Percentiles rank a stretch among this genome's conserved stretches.
phyloP scores from a whole-genome alignment of 1,140 invertebrate species.

The Papilio xuthus region DNA sequence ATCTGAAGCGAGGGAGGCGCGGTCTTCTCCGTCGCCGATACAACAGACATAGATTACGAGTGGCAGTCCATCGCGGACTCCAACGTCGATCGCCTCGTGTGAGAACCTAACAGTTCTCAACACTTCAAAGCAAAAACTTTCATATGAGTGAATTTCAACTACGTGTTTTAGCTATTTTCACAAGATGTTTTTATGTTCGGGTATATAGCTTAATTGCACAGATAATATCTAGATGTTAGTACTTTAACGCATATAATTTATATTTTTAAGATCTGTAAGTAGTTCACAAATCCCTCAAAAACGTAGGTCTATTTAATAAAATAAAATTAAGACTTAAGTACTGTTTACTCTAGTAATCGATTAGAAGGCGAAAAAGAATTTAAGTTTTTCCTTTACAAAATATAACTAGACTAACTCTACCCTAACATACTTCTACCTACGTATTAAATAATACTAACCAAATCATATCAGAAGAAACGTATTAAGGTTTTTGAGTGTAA shows the following conservation, averaged over 20 bases:
- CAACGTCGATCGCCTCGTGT: slow-evolving; percentile 74
- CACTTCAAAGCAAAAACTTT: slow-evolving; percentile 30
- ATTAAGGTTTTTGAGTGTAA: neutral
- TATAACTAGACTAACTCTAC: neutral
- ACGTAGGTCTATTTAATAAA: neutral
- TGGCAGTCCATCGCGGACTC: slow-evolving; percentile 65
- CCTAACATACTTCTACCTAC: neutral
- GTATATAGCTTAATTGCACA: neutral
- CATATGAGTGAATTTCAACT: neutral
- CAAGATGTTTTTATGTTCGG: neutral
- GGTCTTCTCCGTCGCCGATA: slow-evolving; percentile 79
- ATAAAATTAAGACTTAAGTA: neutral
- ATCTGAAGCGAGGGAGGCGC: slow-evolving; percentile 80
- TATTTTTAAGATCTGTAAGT: neutral
- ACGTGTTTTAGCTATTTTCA: slow-evolving; percentile 2
- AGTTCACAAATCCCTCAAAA: neutral
- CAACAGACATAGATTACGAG: slow-evolving; percentile 72
- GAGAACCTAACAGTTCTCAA: slow-evolving; percentile 37
- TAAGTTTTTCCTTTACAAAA: neutral
- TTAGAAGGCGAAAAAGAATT: neutral
- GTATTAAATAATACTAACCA: neutral
- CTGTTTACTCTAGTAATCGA: neutral
- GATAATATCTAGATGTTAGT: neutral
- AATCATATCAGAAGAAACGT: slow-evolving; percentile 2
- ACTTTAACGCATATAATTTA: neutral